Percentiles rank a stretch among this genome's conserved stretches.
phyloP scores from a whole-genome alignment of 2,113 vertebrate species.

The Vombatus ursinus region DNA sequence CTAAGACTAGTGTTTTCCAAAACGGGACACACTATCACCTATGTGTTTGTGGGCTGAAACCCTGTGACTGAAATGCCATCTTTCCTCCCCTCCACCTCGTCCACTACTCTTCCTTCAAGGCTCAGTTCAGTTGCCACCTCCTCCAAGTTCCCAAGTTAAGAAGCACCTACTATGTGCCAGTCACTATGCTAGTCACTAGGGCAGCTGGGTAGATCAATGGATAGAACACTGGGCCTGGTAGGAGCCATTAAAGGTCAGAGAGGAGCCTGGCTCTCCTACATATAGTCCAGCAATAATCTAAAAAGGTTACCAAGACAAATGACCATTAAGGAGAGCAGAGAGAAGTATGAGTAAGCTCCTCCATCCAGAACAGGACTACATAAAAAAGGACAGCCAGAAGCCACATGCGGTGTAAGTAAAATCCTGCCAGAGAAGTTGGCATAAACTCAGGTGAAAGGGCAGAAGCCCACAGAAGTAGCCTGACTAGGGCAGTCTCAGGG shows the following conservation, averaged over 20 bases:
- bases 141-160: too few species aligned
- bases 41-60: too few species aligned
- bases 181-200: too few species aligned
- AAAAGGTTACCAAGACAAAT: not conserved
- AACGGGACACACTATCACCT: too few species aligned
- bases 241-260: not conserved
- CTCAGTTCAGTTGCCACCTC: too few species aligned
- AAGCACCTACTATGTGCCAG: too few species aligned
- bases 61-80: too few species aligned
- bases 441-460: not conserved
- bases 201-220: too few species aligned
- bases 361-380: not conserved
- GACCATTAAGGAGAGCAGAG: not conserved
- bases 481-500: not conserved
- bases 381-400: not conserved
- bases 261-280: not conserved
- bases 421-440: not conserved
- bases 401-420: not conserved
- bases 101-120: too few species aligned
- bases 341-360: not conserved
- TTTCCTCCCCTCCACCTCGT: too few species aligned
- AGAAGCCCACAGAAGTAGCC: not conserved
- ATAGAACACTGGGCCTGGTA: too few species aligned
- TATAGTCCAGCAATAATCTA: not conserved
- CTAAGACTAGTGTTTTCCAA: too few species aligned